Conservation (phyloP, 2,888 invertebrate genomes). For the Spilarctia lutea region DNA sequence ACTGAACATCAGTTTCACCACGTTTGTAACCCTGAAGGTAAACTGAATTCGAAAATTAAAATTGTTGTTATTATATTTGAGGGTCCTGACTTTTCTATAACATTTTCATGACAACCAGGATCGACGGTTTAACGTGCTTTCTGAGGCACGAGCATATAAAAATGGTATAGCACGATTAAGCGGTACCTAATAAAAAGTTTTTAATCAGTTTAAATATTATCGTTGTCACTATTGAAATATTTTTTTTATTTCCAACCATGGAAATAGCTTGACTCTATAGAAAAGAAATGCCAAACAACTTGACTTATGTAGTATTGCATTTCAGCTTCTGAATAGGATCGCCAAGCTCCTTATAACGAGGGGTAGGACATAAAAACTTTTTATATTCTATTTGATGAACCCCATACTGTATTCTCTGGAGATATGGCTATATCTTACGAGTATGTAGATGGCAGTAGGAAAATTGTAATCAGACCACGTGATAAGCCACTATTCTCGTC, state of each 20-base stretch:
- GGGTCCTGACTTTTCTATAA: too few relatives aligned
- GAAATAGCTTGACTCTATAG: neutral
- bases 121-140: too few relatives aligned
- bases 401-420: neutral
- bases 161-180: neutral
- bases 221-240: neutral
- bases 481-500: neutral
- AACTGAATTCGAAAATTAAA: too few relatives aligned
- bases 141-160: too few relatives aligned
- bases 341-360: neutral
- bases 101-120: too few relatives aligned
- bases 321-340: neutral
- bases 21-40: too few relatives aligned
- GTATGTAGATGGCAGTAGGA: neutral
- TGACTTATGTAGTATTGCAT: neutral
- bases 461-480: neutral
- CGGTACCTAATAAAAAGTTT: too few relatives aligned
- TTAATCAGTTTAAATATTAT: neutral
- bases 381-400: neutral
- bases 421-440: neutral
- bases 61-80: too few relatives aligned
- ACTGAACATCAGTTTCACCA: too few relatives aligned
- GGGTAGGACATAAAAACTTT: neutral
- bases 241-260: neutral
- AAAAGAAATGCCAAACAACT: neutral